phyloP scores from a whole-genome alignment of 1,140 invertebrate species.

The Pseudomyrmex sp. region DNA sequence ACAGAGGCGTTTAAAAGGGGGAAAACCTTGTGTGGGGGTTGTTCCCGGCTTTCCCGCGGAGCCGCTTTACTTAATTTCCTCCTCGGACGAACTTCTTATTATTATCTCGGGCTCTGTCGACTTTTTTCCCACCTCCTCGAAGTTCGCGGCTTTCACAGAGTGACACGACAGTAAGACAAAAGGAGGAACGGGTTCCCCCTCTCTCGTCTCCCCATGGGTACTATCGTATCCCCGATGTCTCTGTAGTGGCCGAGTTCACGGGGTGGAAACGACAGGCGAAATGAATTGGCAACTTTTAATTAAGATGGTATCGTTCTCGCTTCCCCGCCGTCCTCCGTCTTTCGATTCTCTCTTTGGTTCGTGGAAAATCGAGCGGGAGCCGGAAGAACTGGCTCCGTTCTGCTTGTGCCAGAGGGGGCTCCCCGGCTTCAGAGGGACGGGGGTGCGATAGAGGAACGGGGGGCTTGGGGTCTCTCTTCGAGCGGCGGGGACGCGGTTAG shows the following conservation, averaged over 20 bases:
- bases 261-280: conserved; percentile 75
- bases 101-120: conserved; percentile 79
- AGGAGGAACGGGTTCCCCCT: conserved; percentile 65
- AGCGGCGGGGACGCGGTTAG: conserved; percentile 79
- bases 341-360: conserved; percentile 62
- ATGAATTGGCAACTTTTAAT: conserved; percentile 86
- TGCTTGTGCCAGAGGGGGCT: conserved; percentile 14
- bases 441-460: conserved; percentile 55
- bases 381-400: conserved; percentile 43
- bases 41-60: conserved; percentile 55
- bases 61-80: conserved; percentile 80
- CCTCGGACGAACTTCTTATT: conserved; percentile 81
- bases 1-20: conserved; percentile 49
- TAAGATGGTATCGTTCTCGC: conserved; percentile 84
- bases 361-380: conserved; percentile 68
- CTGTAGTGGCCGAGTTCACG: conserved; percentile 65
- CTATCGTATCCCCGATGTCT: conserved; percentile 37
- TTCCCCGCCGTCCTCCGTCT: conserved; percentile 47
- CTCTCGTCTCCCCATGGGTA: background rate
- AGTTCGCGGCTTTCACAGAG: conserved; percentile 65
- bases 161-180: conserved; percentile 79
- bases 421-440: conserved; percentile 36
- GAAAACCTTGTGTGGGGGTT: conserved; percentile 44
- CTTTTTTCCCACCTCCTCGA: conserved; percentile 71
- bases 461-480: conserved; percentile 74